phyloP scores from a whole-genome alignment of 2,888 invertebrate species.

The Panorpa germanica region DNA sequence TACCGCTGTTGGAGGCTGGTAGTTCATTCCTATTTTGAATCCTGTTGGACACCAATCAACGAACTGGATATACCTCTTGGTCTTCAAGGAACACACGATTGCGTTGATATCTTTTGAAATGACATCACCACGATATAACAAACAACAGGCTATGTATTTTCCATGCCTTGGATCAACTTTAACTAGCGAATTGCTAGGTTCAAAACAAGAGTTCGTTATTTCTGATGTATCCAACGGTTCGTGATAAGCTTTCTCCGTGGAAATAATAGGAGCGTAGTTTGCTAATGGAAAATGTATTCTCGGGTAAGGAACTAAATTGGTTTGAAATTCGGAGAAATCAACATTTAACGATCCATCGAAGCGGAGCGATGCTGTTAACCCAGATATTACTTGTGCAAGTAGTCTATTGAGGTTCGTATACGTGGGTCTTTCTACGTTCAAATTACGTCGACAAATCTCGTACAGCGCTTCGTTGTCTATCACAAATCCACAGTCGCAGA shows the following conservation, averaged over 20 bases:
- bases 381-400: slow-evolving; percentile 49
- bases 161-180: slow-evolving; percentile 58
- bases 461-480: slow-evolving; percentile 80
- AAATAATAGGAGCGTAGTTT: slow-evolving; percentile 35
- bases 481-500: slow-evolving; percentile 75
- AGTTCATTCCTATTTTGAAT: slow-evolving; percentile 63
- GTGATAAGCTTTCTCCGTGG: slow-evolving; percentile 36
- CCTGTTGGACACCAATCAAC: slow-evolving; percentile 82
- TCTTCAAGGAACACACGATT: slow-evolving; percentile 51
- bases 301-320: slow-evolving; percentile 36
- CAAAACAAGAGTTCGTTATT: slow-evolving; percentile 41
- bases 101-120: slow-evolving; percentile 66
- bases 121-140: slow-evolving; percentile 65
- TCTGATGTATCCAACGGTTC: slow-evolving; percentile 33
- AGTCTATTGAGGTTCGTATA: slow-evolving; percentile 71
- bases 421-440: slow-evolving; percentile 64
- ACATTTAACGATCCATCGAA: slow-evolving; percentile 39
- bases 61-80: slow-evolving; percentile 51
- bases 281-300: slow-evolving; percentile 39
- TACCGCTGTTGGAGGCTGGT: slow-evolving; percentile 55
- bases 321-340: slow-evolving; percentile 39
- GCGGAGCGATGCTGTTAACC: slow-evolving; percentile 36
- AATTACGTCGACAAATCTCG: slow-evolving; percentile 64
- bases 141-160: slow-evolving; percentile 68
- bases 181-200: slow-evolving; percentile 49